phyloP scores from a whole-genome alignment of 1,140 invertebrate genomes.

The Scaptomyza graminum region DNA sequence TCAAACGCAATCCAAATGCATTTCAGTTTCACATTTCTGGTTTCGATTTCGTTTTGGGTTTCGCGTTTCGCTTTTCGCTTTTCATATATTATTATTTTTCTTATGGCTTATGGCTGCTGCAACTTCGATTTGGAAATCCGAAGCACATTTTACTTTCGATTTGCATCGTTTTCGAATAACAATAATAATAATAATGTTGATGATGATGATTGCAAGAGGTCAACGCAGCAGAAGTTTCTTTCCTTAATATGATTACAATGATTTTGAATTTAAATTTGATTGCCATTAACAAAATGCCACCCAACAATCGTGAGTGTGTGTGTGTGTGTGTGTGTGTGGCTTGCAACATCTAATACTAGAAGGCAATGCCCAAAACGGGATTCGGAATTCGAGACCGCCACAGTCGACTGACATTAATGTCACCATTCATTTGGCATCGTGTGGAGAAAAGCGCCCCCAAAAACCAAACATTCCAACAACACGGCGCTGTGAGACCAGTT shows the following conservation, averaged over 20 bases:
- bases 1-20: constrained; percentile 65
- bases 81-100: background rate
- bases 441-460: constrained; percentile 8
- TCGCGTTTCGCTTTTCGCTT: constrained; percentile 43
- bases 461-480: constrained; percentile 19
- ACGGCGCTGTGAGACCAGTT: constrained; percentile 39
- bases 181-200: background rate
- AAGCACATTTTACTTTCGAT: constrained; percentile 60
- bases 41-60: constrained; percentile 38
- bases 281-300: constrained; percentile 21
- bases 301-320: constrained; percentile 17
- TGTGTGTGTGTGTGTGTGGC: too few species aligned
- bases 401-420: constrained; percentile 35
- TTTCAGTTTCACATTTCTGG: constrained; percentile 66
- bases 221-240: constrained; percentile 46
- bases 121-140: constrained; percentile 23
- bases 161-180: constrained; percentile 25
- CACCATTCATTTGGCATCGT: constrained; percentile 6
- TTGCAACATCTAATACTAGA: constrained; percentile 17
- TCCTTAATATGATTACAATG: constrained; percentile 26
- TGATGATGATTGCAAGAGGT: constrained; percentile 62
- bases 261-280: constrained; percentile 5
- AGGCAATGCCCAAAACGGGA: too few species aligned
- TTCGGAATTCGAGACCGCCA: constrained; percentile 20
- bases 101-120: background rate